Conservation (phyloP, 2,888 invertebrate species). For the Tipula unca region DNA sequence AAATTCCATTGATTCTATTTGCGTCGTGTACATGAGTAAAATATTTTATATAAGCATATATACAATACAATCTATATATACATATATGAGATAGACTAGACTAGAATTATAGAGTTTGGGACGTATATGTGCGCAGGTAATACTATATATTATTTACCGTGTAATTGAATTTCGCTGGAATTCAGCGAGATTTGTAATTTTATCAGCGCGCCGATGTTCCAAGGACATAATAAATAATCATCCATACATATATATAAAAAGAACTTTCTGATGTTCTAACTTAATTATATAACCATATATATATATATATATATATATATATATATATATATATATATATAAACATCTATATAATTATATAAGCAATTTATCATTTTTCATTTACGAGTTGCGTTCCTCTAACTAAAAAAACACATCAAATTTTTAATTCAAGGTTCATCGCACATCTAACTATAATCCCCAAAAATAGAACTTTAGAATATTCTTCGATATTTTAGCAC, state of each 20-base stretch:
- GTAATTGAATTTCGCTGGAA: neutral
- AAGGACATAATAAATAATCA: neutral
- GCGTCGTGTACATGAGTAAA: neutral
- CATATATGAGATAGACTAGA: neutral
- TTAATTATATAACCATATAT: neutral
- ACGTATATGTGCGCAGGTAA: neutral
- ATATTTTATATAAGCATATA: neutral
- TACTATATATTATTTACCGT: neutral
- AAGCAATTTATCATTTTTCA: neutral
- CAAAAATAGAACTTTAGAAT: neutral
- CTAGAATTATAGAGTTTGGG: neutral
- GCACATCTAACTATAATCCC: neutral
- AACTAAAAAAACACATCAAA: too few relatives aligned
- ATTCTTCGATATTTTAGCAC: neutral
- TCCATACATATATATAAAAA: neutral
- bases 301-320: too few relatives aligned
- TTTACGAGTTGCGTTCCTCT: neutral
- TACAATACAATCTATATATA: neutral
- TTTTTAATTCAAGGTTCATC: neutral
- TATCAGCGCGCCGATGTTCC: neutral
- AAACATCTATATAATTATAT: neutral
- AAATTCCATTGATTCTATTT: neutral
- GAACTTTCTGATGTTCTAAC: neutral
- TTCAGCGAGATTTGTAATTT: neutral
- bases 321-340: too few relatives aligned